Evolutionary conservation across 37 sponge, comb jelly and placozoan genomes (phyloP).

Genomic region (Lycopodina hypogea): DNA sequence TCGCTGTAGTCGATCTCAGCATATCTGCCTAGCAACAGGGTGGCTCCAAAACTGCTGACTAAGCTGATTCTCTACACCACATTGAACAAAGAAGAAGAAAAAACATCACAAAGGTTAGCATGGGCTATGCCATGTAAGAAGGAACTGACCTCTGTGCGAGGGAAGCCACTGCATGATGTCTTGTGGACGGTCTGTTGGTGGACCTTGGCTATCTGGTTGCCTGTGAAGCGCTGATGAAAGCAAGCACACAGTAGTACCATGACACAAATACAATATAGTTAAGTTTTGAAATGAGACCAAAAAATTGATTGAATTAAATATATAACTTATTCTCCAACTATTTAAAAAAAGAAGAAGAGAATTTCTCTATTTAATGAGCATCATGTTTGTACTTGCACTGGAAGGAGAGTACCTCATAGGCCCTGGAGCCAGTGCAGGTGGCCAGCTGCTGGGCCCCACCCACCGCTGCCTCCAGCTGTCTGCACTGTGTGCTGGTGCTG

Average conservation of each 20-base stretch:
- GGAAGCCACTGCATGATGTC: constrained; percentile 11
- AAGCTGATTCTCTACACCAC: constrained; percentile 68
- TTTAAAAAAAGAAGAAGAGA: neutral
- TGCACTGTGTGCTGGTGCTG: constrained; percentile 83
- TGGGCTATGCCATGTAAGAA: neutral
- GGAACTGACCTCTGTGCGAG: constrained; percentile 51
- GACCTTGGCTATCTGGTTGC: constrained; percentile 87
- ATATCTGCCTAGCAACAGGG: constrained; percentile 75
- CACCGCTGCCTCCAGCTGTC: constrained; percentile 57
- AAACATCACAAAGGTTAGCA: neutral
- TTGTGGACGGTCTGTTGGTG: constrained; percentile 25
- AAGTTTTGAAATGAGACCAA: too few relatives aligned
- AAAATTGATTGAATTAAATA: neutral
- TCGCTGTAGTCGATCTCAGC: constrained; percentile 92
- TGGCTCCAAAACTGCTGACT: constrained; percentile 88
- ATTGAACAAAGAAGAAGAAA: neutral
- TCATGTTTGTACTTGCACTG: neutral
- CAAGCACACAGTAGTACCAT: too few relatives aligned
- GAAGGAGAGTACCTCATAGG: constrained; percentile 69
- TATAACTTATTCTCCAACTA: neutral
- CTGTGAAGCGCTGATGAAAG: constrained; percentile 91
- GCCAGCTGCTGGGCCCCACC: constrained; percentile 80
- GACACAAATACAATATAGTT: too few relatives aligned
- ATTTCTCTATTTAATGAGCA: neutral
- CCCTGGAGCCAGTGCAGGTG: constrained; percentile 82